phyloP scores from a whole-genome alignment of 2,888 invertebrate genomes.

The Carterocephalus palaemon region DNA sequence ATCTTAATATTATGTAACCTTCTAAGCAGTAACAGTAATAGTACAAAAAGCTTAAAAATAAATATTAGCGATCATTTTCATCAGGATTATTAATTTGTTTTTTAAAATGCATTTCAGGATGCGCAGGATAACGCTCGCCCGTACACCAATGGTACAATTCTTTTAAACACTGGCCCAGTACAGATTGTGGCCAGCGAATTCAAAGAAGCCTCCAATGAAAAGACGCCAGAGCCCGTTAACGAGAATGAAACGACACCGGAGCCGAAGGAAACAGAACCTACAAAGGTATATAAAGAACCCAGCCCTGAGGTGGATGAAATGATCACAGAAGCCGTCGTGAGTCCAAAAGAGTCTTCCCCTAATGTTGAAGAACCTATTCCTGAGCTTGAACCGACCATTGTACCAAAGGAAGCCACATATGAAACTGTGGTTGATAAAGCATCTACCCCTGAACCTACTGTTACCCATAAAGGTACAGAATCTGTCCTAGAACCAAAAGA shows the following conservation, averaged over 20 bases:
- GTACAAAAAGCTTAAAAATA: too few species aligned
- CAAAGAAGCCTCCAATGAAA: constrained; percentile 45
- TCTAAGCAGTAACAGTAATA: too few species aligned
- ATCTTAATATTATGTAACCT: too few species aligned
- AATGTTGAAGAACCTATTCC: constrained; percentile 25
- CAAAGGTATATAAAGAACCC: constrained; percentile 32
- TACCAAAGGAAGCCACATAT: constrained; percentile 24
- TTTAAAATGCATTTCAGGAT: constrained; percentile 59
- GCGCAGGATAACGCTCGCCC: constrained; percentile 67
- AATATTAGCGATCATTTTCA: too few species aligned
- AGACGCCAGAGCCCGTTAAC: constrained; percentile 40
- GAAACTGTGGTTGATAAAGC: constrained; percentile 26
- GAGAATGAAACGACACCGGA: constrained; percentile 28
- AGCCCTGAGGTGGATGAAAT: constrained; percentile 25
- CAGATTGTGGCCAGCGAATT: constrained; percentile 67
- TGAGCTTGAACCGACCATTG: constrained; percentile 28
- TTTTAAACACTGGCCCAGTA: constrained; percentile 61
- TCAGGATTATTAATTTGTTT: too few species aligned
- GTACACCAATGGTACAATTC: constrained; percentile 66
- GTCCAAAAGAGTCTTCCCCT: constrained; percentile 24
- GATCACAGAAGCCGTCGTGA: constrained; percentile 30
- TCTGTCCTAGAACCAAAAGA: constrained; percentile 26
- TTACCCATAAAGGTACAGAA: too few species aligned
- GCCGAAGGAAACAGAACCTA: constrained; percentile 30
- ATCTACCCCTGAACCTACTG: constrained; percentile 4